Conservation (phyloP, 2,888 invertebrate species). For the Escarpia spicata region DNA sequence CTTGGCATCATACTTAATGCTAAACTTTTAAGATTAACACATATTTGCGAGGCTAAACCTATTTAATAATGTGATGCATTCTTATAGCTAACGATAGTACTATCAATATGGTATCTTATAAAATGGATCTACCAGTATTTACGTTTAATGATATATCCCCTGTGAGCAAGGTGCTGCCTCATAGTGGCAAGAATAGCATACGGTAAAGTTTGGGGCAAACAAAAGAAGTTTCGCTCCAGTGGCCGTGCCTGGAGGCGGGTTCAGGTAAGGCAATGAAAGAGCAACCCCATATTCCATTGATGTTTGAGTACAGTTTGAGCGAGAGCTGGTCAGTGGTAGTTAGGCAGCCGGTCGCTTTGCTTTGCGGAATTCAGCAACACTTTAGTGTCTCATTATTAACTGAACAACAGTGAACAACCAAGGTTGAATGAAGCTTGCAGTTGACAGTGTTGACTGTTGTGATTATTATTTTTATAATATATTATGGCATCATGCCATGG, state of each 20-base stretch:
- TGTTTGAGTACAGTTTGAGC: neutral
- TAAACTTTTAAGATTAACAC: neutral
- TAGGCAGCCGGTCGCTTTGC: neutral
- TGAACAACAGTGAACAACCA: no score
- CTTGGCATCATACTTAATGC: neutral
- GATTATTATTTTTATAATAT: no score
- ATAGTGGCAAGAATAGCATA: neutral
- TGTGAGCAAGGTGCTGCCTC: neutral
- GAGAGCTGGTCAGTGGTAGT: neutral
- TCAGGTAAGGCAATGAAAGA: neutral
- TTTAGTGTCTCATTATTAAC: no score
- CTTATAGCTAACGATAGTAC: neutral
- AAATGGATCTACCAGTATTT: neutral
- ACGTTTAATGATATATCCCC: neutral
- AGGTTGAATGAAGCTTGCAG: no score
- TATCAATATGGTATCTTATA: neutral
- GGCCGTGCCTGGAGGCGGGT: neutral
- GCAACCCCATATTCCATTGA: neutral
- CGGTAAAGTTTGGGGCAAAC: neutral
- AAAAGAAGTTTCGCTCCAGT: constrained; percentile 3
- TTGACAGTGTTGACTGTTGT: no score
- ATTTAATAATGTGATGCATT: neutral
- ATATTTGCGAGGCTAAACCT: neutral
- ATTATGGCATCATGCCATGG: no score
- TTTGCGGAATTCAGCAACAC: no score